phyloP scores from a whole-genome alignment of 1,140 invertebrate species.

The Aphelinus atriplicis region DNA sequence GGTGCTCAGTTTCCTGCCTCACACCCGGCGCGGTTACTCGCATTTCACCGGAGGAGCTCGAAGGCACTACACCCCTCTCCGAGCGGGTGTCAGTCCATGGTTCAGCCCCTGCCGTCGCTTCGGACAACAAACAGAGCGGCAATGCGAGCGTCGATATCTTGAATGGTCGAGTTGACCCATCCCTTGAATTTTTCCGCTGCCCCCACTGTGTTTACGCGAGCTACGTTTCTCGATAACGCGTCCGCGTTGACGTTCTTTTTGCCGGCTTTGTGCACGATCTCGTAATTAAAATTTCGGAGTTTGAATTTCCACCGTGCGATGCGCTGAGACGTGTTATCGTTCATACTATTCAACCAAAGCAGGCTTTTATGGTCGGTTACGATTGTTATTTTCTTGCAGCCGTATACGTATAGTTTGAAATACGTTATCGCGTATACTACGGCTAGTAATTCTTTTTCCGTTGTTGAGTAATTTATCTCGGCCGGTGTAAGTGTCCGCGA shows the following conservation, averaged over 20 bases:
- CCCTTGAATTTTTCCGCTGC: too few species aligned
- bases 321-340: slow-evolving; percentile 51
- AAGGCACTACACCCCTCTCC: too few species aligned
- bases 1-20: too few species aligned
- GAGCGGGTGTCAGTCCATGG: too few species aligned
- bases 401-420: slow-evolving; percentile 59
- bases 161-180: too few species aligned
- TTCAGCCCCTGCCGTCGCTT: too few species aligned
- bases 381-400: slow-evolving; percentile 50
- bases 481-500: slow-evolving; percentile 42
- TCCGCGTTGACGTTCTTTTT: slow-evolving; percentile 24
- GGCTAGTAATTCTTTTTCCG: slow-evolving; percentile 60
- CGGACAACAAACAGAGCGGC: too few species aligned
- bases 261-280: slow-evolving; percentile 39
- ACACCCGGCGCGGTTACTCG: too few species aligned
- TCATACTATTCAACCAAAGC: slow-evolving; percentile 62
- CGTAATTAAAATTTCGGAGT: slow-evolving; percentile 54
- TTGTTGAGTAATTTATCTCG: slow-evolving; percentile 57
- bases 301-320: slow-evolving; percentile 51
- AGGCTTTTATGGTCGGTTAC: slow-evolving; percentile 67
- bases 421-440: slow-evolving; percentile 62
- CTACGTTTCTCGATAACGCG: background rate
- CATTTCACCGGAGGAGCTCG: too few species aligned
- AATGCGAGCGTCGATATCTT: too few species aligned
- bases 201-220: too few species aligned